Evolutionary conservation across 2,797 vertebrate species (phyloP).

Genomic region (Crax fasciolata): DNA sequence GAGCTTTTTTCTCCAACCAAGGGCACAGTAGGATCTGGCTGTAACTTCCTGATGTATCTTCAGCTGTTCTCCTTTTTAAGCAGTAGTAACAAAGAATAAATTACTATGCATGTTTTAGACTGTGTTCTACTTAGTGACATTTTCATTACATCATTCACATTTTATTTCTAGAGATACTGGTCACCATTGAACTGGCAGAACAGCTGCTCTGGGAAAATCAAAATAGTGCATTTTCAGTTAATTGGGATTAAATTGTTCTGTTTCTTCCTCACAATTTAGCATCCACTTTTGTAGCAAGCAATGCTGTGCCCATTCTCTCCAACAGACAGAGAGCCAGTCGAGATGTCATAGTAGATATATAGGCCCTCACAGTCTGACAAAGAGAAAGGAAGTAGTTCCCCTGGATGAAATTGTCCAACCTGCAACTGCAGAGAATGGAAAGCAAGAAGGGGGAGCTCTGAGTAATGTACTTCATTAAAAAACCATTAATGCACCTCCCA

Average conservation of each 20-base stretch:
- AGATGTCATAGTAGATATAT: not conserved
- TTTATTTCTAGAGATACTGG: not conserved
- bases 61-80: not conserved
- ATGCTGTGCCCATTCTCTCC: not conserved
- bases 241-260: not conserved
- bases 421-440: not conserved
- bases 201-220: not conserved
- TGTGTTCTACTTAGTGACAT: not conserved
- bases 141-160: not conserved
- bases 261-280: not conserved
- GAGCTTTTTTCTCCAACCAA: not conserved
- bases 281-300: not conserved
- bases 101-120: not conserved
- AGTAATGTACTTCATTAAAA: not conserved
- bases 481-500: not conserved
- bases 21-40: not conserved
- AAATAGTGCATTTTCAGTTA: not conserved
- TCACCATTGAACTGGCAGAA: not conserved
- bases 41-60: not conserved
- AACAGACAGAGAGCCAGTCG: not conserved
- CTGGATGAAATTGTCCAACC: not conserved
- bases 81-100: not conserved
- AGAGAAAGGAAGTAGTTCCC: not conserved
- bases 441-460: not conserved
- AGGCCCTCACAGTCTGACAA: not conserved